phyloP scores from a whole-genome alignment of 2,113 vertebrate genomes.

The Axis porcinus region DNA sequence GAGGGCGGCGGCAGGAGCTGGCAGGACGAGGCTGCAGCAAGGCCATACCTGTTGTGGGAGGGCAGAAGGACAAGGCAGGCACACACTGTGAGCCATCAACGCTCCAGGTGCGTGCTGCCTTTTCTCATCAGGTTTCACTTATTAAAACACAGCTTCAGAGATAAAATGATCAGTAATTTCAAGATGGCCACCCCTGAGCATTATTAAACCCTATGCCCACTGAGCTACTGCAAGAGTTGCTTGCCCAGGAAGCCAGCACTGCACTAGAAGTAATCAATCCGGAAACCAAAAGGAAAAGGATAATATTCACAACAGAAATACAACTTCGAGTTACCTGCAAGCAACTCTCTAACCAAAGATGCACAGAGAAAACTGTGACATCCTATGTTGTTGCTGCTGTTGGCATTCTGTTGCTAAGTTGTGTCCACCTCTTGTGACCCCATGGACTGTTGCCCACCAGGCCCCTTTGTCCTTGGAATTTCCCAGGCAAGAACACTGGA shows the following conservation, averaged over 20 bases:
- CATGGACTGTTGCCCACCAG: not conserved
- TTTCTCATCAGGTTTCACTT: not conserved
- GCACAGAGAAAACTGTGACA: not conserved
- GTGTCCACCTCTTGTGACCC: not conserved
- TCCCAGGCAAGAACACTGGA: not conserved
- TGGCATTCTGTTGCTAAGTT: not conserved
- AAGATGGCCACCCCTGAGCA: not conserved
- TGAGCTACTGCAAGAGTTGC: not conserved
- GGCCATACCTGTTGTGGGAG: not conserved
- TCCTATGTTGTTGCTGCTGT: not conserved
- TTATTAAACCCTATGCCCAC: not conserved
- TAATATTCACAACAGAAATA: not conserved
- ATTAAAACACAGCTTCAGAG: not conserved
- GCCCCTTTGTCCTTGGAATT: not conserved
- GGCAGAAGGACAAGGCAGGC: not conserved
- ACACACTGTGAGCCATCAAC: rapidly evolving
- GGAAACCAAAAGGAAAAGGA: not conserved
- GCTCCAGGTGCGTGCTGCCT: not conserved
- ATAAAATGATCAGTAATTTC: not conserved
- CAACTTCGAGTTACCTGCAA: not conserved
- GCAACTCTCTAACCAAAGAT: not conserved
- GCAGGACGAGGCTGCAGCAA: rapidly evolving
- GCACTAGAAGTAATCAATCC: not conserved
- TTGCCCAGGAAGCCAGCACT: not conserved
- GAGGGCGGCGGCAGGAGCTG: not conserved